Percentiles rank a stretch among this genome's conserved stretches.
Evolutionary conservation across 2,797 vertebrate species (phyloP).

Genomic region (Syndactyla subalaris): DNA sequence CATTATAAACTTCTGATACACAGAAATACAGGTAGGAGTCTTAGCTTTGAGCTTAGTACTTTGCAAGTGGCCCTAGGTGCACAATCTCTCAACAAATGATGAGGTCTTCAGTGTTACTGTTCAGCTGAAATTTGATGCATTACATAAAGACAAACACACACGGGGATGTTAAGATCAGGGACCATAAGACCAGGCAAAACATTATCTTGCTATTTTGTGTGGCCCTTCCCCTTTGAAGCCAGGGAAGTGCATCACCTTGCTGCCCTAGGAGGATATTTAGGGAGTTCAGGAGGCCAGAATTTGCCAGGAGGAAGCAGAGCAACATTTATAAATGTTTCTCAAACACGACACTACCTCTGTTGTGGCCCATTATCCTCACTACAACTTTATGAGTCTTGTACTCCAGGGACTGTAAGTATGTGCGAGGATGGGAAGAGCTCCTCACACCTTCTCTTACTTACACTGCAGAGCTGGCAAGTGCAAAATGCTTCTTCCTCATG

Average conservation of each 20-base stretch:
- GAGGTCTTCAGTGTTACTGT: fast-evolving
- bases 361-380: neutral
- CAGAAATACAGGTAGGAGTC: neutral
- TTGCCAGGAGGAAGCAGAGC: neutral
- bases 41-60: neutral
- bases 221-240: neutral
- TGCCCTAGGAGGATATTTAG: neutral
- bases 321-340: neutral
- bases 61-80: neutral
- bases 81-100: neutral
- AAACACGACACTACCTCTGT: neutral
- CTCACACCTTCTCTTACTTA: neutral
- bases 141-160: neutral
- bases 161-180: neutral
- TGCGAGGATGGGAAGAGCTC: neutral
- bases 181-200: neutral
- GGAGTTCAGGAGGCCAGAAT: neutral
- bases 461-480: neutral
- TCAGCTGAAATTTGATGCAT: neutral
- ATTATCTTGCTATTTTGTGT: neutral
- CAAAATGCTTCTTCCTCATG: neutral
- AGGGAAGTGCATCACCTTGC: neutral
- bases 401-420: neutral
- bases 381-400: neutral
- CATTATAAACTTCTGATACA: neutral